Conservation (phyloP, 2,797 vertebrate species). For the Lepus oiostolus region DNA sequence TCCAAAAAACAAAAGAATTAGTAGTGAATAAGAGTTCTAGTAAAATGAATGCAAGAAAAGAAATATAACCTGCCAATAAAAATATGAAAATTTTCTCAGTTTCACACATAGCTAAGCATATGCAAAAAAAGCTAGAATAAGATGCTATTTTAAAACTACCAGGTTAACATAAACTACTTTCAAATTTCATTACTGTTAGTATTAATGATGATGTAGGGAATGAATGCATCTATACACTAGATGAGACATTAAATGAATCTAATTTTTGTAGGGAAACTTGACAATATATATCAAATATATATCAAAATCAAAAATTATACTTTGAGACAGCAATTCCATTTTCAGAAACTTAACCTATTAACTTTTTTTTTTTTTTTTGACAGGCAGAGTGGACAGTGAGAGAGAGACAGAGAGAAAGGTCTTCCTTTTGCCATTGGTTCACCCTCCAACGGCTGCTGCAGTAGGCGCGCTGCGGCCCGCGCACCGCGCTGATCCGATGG, state of each 20-base stretch:
- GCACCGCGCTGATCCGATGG: no score
- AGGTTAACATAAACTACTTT: not conserved
- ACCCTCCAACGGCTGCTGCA: no score
- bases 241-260: not conserved
- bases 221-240: not conserved
- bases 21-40: not conserved
- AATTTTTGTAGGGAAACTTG: constrained; percentile 5
- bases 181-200: not conserved
- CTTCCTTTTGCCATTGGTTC: no score
- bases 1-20: not conserved
- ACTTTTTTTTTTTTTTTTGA: no score
- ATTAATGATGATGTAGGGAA: not conserved
- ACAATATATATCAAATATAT: not conserved
- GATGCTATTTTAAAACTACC: not conserved
- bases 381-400: no score
- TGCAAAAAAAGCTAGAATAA: not conserved
- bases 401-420: no score
- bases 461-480: no score
- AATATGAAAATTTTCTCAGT: not conserved
- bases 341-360: not conserved
- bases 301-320: not conserved
- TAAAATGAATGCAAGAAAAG: not conserved
- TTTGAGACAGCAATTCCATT: not conserved
- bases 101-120: not conserved
- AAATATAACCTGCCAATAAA: not conserved